Conservation (phyloP, 1,140 invertebrate species). For the Centruroides sculpturatus region DNA sequence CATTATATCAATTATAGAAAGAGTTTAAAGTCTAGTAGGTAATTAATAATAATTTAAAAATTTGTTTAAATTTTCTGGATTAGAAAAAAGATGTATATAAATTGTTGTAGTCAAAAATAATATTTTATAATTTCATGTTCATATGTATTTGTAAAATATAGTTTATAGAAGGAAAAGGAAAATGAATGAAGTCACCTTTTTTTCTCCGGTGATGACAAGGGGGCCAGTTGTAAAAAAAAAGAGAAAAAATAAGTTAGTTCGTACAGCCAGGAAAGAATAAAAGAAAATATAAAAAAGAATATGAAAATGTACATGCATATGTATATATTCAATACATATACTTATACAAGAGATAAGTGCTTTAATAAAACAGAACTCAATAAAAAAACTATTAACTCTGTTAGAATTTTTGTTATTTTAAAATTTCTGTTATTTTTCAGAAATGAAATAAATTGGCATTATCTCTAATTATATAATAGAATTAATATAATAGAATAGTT, state of each 20-base stretch:
- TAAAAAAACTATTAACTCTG: background rate
- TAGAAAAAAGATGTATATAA: background rate
- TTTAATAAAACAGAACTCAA: background rate
- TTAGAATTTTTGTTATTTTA: background rate
- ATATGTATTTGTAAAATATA: background rate
- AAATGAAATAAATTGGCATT: no score
- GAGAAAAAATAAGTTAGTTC: constrained; percentile 13
- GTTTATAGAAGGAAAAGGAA: background rate
- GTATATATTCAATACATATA: background rate
- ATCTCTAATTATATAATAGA: no score
- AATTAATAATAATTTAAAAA: background rate
- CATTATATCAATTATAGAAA: constrained; percentile 1
- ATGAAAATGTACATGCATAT: background rate
- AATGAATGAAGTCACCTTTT: constrained; percentile 12
- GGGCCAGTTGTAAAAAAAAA: constrained; percentile 15
- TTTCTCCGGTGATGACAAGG: constrained; percentile 16
- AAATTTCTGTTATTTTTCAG: background rate
- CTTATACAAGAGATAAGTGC: background rate
- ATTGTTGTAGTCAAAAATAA: background rate
- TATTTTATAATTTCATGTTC: background rate
- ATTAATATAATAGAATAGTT: no score
- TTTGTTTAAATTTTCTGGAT: background rate
- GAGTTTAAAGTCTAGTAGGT: background rate
- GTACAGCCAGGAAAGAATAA: constrained; percentile 3
- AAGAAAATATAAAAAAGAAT: constrained; percentile 6